Percentiles rank a stretch among this genome's conserved stretches.
Evolutionary conservation across 2,113 vertebrate species (phyloP).

Genomic region (Pseudois nayaur): DNA sequence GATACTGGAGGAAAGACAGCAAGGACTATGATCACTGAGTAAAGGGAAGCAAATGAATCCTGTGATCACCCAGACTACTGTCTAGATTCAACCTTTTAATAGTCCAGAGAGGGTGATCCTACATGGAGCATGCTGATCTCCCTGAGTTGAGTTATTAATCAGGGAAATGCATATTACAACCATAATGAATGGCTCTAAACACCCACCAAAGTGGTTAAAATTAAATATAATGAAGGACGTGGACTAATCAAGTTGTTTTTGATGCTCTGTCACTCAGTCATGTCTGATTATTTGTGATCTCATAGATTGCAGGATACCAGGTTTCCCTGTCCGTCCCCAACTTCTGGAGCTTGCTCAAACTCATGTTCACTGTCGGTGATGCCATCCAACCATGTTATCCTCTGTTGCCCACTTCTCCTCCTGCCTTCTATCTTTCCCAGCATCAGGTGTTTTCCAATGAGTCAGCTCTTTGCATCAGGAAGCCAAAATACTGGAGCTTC

Average conservation of each 20-base stretch:
- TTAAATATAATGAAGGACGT: not conserved
- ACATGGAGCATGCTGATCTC: not conserved
- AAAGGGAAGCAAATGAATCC: not conserved
- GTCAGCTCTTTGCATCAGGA: not conserved
- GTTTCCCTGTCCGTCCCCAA: not conserved
- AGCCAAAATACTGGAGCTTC: not conserved
- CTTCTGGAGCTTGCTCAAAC: not conserved
- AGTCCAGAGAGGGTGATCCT: not conserved
- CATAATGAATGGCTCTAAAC: not conserved
- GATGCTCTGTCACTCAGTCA: not conserved
- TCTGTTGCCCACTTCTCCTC: not conserved
- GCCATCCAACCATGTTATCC: not conserved
- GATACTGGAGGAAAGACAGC: not conserved
- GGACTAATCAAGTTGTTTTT: not conserved
- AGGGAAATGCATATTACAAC: not conserved
- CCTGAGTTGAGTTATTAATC: not conserved
- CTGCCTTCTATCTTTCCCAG: not conserved
- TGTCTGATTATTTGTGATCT: not conserved
- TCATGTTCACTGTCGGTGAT: not conserved
- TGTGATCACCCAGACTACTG: not conserved
- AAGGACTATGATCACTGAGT: not conserved
- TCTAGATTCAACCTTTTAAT: not conserved
- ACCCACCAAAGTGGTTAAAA: not conserved
- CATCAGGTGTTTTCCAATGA: not conserved
- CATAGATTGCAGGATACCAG: not conserved